Conservation (phyloP, 2,113 vertebrate genomes). For the Danionella cerebrum region DNA sequence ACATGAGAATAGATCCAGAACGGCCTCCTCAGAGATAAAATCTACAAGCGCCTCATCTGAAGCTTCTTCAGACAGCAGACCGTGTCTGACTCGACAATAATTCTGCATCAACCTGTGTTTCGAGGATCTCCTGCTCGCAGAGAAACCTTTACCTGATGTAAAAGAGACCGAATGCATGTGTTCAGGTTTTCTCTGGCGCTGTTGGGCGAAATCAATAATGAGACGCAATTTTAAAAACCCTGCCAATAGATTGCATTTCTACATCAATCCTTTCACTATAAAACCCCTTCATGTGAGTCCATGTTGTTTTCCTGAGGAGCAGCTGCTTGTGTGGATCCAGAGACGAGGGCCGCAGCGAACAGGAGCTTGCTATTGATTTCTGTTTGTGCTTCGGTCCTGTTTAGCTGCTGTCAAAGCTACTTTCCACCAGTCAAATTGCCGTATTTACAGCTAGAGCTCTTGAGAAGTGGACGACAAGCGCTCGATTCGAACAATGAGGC, state of each 20-base stretch:
- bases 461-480: conserved; percentile 79
- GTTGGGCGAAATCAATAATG: neutral
- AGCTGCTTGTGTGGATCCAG: conserved; percentile 63
- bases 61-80: neutral
- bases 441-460: conserved; percentile 92
- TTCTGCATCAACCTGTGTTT: neutral
- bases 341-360: conserved; percentile 77
- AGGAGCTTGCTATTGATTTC: conserved; percentile 93
- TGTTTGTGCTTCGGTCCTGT: conserved; percentile 85
- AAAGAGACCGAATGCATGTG: neutral
- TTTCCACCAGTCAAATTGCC: conserved; percentile 98
- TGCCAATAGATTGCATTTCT: neutral
- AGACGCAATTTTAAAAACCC: neutral
- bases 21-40: too few relatives aligned
- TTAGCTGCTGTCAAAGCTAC: conserved; percentile 92
- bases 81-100: neutral
- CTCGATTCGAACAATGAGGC: conserved; percentile 73
- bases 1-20: too few relatives aligned
- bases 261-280: neutral
- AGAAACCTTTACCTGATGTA: neutral
- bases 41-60: too few relatives aligned
- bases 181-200: neutral
- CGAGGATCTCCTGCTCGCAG: neutral
- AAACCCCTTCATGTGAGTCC: neutral
- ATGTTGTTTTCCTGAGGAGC: neutral